Evolutionary conservation across 2,888 invertebrate species (phyloP).

Genomic region (Cenopis cana): DNA sequence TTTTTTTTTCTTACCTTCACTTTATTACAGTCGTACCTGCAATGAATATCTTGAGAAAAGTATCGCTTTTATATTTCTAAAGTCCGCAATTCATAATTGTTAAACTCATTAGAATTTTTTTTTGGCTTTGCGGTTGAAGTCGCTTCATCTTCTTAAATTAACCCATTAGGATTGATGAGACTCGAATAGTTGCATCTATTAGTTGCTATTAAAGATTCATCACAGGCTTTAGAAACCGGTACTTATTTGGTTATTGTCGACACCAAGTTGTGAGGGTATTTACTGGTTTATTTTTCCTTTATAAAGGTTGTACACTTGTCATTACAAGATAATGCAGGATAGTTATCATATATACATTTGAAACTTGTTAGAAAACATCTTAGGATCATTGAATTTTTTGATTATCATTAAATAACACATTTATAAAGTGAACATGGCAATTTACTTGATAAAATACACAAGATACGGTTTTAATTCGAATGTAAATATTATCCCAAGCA

Average conservation of each 20-base stretch:
- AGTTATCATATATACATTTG: not conserved
- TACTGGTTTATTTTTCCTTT: not conserved
- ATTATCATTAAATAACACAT: not conserved
- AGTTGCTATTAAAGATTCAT: slow-evolving; percentile 1
- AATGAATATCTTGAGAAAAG: slow-evolving; percentile 8
- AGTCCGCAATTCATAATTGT: not conserved
- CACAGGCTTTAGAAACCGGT: not conserved
- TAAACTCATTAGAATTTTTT: slow-evolving; percentile 7
- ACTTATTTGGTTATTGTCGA: not conserved
- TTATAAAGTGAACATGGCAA: too few relatives aligned
- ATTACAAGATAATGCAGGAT: too few relatives aligned
- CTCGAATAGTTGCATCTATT: not conserved
- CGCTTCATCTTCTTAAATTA: not conserved
- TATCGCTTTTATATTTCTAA: slow-evolving; percentile 5
- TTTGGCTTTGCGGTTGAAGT: not conserved
- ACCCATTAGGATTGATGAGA: slow-evolving; percentile 3
- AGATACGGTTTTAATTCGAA: too few relatives aligned
- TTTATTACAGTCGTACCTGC: slow-evolving; percentile 5
- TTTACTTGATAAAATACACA: too few relatives aligned
- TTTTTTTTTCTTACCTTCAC: slow-evolving; percentile 14
- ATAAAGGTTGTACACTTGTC: too few relatives aligned
- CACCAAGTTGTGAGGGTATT: not conserved
- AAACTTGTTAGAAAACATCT: not conserved
- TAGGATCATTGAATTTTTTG: not conserved
- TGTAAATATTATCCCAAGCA: too few relatives aligned